A percentile compares a stretch with the other conserved stretches of the same genome.
phyloP scores from a whole-genome alignment of 2,797 vertebrate species.

The Epinephelus awoara region DNA sequence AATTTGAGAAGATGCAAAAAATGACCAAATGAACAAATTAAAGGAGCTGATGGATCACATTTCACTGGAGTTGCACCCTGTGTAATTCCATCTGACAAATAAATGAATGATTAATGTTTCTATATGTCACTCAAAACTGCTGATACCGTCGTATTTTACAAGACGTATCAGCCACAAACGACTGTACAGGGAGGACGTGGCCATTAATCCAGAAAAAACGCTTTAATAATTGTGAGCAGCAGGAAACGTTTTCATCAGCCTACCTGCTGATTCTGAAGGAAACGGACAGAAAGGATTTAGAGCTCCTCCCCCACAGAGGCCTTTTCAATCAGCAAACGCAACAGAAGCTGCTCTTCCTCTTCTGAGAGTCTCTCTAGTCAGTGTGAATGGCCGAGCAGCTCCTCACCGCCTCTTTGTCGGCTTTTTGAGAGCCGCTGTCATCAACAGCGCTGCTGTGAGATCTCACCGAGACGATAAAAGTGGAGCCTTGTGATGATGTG shows the following conservation, averaged over 20 bases:
- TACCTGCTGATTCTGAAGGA: slow-evolving; percentile 6
- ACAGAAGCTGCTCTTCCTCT: slow-evolving; percentile 47
- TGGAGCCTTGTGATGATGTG: slow-evolving; percentile 16
- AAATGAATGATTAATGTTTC: not conserved
- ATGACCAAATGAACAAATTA: too few relatives aligned
- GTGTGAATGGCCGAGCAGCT: slow-evolving; percentile 18
- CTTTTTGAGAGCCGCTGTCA: slow-evolving; percentile 36
- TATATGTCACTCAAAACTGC: not conserved
- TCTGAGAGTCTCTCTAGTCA: slow-evolving; percentile 23
- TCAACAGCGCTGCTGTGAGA: slow-evolving; percentile 20
- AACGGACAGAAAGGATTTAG: slow-evolving; percentile 19
- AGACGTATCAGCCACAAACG: not conserved
- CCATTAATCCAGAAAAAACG: not conserved
- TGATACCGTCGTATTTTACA: not conserved
- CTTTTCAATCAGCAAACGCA: slow-evolving; percentile 64
- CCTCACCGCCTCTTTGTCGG: slow-evolving; percentile 39
- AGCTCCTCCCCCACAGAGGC: slow-evolving; percentile 6
- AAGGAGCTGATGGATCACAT: too few relatives aligned
- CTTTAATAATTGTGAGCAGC: slow-evolving; percentile 1
- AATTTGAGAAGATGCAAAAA: too few relatives aligned
- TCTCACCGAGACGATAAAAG: not conserved
- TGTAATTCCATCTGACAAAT: too few relatives aligned
- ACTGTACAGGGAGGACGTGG: not conserved
- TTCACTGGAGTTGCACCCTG: too few relatives aligned
- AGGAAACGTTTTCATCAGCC: not conserved